Evolutionary conservation across 2,797 vertebrate species (phyloP).

Genomic region (Halcyon badia): DNA sequence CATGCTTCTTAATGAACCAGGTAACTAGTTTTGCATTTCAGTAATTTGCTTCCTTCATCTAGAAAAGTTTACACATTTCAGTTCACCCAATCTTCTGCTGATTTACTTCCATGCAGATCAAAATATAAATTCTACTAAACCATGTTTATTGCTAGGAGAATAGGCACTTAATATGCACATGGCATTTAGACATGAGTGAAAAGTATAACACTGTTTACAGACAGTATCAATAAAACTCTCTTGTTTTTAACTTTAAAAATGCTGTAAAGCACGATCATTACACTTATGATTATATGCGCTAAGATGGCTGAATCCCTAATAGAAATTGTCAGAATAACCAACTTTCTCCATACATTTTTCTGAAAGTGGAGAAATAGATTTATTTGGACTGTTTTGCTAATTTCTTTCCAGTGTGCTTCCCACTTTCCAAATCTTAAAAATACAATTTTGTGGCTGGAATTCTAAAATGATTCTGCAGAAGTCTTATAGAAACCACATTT

Average conservation of each 20-base stretch:
- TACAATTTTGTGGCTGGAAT: background rate
- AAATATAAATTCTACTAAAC: slow-evolving; percentile 46
- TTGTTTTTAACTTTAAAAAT: slow-evolving; percentile 23
- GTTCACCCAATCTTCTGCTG: slow-evolving; percentile 51
- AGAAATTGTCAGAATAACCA: background rate
- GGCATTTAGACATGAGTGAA: slow-evolving; percentile 7
- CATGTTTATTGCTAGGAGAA: slow-evolving; percentile 1
- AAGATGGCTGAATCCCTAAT: background rate
- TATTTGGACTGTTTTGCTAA: background rate
- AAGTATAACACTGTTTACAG: slow-evolving; percentile 1
- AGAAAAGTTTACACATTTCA: slow-evolving; percentile 67
- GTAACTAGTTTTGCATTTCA: slow-evolving; percentile 66
- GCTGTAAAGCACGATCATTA: background rate
- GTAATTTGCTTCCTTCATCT: slow-evolving; percentile 57
- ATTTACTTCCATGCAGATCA: slow-evolving; percentile 58
- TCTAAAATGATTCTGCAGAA: background rate
- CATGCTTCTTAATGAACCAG: slow-evolving; percentile 74
- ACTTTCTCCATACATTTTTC: background rate
- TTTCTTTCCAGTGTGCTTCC: background rate
- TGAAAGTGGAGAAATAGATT: background rate
- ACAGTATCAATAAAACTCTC: background rate
- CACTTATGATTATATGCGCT: background rate
- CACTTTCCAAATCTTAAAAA: background rate
- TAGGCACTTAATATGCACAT: slow-evolving; percentile 51
- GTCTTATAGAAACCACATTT: background rate